phyloP scores from a whole-genome alignment of 1,140 invertebrate species.

The Pantala flavescens region DNA sequence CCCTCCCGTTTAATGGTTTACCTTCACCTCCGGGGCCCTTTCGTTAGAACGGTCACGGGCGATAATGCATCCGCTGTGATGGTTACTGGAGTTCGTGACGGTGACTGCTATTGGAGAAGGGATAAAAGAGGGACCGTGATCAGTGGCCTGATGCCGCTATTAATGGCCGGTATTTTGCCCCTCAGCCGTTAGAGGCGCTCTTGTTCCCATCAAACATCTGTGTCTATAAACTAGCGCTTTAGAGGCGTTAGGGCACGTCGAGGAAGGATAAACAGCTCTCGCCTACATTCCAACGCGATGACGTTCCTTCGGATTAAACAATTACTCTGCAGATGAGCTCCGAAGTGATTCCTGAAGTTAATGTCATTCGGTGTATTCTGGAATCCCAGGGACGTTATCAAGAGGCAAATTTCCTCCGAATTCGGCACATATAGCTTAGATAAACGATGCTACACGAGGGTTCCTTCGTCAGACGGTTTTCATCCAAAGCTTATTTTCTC shows the following conservation, averaged over 20 bases:
- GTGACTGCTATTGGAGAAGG: background rate
- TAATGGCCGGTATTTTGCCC: background rate
- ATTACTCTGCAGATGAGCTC: too few relatives aligned
- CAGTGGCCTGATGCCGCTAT: conserved; percentile 6
- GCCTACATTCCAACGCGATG: background rate
- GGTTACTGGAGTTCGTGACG: conserved; percentile 1
- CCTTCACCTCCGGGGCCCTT: background rate
- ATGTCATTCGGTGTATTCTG: too few relatives aligned
- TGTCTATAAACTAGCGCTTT: background rate
- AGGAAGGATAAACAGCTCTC: background rate
- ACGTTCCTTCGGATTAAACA: too few relatives aligned
- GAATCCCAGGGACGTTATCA: too few relatives aligned
- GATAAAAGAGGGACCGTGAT: background rate
- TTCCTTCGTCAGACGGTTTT: too few relatives aligned
- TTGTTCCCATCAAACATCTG: conserved; percentile 1
- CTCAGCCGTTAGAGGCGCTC: conserved; percentile 5
- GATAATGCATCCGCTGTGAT: conserved; percentile 4
- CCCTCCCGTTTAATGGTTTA: background rate
- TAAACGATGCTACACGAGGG: too few relatives aligned
- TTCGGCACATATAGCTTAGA: too few relatives aligned
- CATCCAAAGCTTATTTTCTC: too few relatives aligned
- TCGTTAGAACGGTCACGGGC: background rate
- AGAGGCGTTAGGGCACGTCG: background rate
- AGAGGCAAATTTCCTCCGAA: too few relatives aligned
- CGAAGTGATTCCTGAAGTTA: too few relatives aligned